Conservation (phyloP, 2,797 vertebrate genomes). For the Sebastes hubbsi region DNA sequence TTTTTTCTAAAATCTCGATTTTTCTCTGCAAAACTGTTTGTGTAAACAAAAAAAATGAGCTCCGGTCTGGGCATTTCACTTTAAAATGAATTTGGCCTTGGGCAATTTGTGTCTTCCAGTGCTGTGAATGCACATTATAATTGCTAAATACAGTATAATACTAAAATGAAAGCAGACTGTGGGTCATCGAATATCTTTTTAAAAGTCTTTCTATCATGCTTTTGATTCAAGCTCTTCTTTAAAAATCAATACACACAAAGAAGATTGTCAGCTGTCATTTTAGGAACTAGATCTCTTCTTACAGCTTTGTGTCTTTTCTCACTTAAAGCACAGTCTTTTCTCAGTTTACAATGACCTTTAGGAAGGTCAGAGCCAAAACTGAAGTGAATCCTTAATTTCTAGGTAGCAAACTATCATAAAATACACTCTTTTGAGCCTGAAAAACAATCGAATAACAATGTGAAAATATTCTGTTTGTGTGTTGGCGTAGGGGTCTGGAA, state of each 20-base stretch:
- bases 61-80: not conserved
- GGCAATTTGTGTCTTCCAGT: slow-evolving; percentile 11
- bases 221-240: not conserved
- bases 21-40: not conserved
- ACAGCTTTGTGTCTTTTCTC: slow-evolving; percentile 17
- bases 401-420: slow-evolving; percentile 16
- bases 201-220: not conserved
- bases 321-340: slow-evolving; percentile 20
- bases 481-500: not conserved
- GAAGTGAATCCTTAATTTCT: slow-evolving; percentile 33
- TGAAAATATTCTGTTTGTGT: slow-evolving; percentile 19
- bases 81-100: slow-evolving; percentile 37
- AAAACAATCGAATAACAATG: not conserved
- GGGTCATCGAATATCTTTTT: slow-evolving; percentile 1
- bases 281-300: not conserved
- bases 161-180: slow-evolving; percentile 13
- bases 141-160: slow-evolving; percentile 1
- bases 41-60: slow-evolving; percentile 10
- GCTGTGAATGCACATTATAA: slow-evolving; percentile 38
- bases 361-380: slow-evolving; percentile 45
- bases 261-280: not conserved
- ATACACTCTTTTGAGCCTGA: slow-evolving; percentile 13
- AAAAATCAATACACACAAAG: not conserved
- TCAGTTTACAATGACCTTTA: slow-evolving; percentile 50
- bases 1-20: not conserved